Conservation (phyloP, 2,797 vertebrate species). For the Poliocrania exsul region DNA sequence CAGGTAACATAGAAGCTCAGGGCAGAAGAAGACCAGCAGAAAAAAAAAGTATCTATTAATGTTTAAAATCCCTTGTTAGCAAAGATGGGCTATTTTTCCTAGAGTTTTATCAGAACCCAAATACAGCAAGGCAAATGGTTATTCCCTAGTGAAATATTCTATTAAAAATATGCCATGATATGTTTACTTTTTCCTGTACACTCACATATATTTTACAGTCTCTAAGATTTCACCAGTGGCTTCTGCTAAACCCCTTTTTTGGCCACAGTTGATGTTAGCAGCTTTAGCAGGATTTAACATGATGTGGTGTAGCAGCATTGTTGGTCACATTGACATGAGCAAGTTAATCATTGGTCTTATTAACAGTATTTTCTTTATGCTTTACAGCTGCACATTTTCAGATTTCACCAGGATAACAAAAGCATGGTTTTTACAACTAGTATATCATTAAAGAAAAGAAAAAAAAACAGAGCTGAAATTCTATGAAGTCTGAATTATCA, state of each 20-base stretch:
- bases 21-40: background rate
- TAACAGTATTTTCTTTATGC: background rate
- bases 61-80: background rate
- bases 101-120: background rate
- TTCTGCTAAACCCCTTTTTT: background rate
- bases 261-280: background rate
- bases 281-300: background rate
- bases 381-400: background rate
- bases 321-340: rapidly evolving
- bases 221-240: background rate
- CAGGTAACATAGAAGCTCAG: background rate
- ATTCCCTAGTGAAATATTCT: background rate
- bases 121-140: background rate
- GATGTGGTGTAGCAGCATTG: background rate
- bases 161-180: background rate
- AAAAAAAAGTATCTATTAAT: background rate
- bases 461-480: background rate
- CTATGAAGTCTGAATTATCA: background rate
- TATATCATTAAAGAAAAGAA: background rate
- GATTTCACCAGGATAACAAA: slow-evolving; percentile 2
- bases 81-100: background rate
- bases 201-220: background rate
- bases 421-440: background rate
- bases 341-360: background rate
- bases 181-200: background rate